Conservation (phyloP, 2,113 vertebrate genomes). For the Nerophis ophidion region DNA sequence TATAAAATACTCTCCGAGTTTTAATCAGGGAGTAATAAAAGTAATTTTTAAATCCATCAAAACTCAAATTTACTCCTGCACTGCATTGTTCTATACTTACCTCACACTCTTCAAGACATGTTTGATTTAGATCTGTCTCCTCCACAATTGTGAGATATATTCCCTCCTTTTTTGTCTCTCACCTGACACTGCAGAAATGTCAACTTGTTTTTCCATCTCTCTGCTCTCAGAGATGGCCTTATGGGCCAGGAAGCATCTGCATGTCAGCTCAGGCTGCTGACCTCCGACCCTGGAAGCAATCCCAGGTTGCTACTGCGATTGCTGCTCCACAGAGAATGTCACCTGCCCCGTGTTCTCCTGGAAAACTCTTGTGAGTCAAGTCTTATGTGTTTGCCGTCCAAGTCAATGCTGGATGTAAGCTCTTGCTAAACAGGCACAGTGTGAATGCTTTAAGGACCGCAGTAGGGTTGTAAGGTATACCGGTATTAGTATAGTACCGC, state of each 20-base stretch:
- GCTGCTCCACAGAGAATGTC: constrained; percentile 78
- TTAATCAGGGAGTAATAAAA: no score
- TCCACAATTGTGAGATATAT: constrained; percentile 25
- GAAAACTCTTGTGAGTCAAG: constrained; percentile 79
- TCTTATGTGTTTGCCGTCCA: background rate
- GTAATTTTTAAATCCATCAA: background rate
- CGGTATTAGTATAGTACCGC: no score
- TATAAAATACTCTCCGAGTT: no score
- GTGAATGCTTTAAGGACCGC: background rate
- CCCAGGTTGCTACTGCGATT: constrained; percentile 82
- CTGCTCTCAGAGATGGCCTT: constrained; percentile 77
- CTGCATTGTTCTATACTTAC: background rate
- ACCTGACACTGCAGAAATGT: constrained; percentile 71
- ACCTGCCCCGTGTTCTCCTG: constrained; percentile 81
- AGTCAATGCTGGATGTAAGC: background rate
- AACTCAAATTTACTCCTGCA: background rate
- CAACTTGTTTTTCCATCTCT: constrained; percentile 53
- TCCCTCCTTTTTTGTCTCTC: constrained; percentile 42
- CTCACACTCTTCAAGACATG: background rate
- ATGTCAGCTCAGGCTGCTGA: constrained; percentile 84
- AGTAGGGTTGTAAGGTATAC: no score
- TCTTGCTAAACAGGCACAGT: background rate
- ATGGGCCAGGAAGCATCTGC: constrained; percentile 67
- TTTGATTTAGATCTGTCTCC: constrained; percentile 31
- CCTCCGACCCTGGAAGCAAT: constrained; percentile 83